phyloP scores from a whole-genome alignment of 2,797 vertebrate species.

The Botia almorhae region DNA sequence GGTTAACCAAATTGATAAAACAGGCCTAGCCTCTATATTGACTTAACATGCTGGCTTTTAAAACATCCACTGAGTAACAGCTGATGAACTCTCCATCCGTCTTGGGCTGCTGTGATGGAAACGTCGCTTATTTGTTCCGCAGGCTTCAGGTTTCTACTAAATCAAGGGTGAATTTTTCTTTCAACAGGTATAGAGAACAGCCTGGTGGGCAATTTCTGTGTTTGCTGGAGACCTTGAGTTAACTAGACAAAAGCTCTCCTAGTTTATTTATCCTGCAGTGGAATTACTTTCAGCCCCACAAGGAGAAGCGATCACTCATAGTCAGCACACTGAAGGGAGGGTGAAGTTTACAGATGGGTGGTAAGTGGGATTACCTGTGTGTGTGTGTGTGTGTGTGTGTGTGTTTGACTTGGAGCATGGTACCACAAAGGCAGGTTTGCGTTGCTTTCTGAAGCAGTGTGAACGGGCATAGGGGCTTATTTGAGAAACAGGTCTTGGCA shows the following conservation, averaged over 20 bases:
- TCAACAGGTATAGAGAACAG: constrained; percentile 33
- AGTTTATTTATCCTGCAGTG: constrained; percentile 52
- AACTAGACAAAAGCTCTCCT: constrained; percentile 54
- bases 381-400: constrained; percentile 37
- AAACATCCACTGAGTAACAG: not conserved
- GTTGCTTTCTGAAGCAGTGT: constrained; percentile 23
- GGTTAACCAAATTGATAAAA: too few species aligned
- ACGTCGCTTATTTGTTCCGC: constrained; percentile 16
- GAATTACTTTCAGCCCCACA: constrained; percentile 52
- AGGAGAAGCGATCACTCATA: constrained; percentile 50
- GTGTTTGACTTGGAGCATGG: constrained; percentile 39
- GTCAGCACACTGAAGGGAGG: constrained; percentile 42
- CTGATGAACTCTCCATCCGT: not conserved
- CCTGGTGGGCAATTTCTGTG: constrained; percentile 12
- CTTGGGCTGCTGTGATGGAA: constrained; percentile 28
- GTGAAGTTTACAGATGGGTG: constrained; percentile 51
- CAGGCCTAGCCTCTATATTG: not conserved
- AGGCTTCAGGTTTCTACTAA: constrained; percentile 33
- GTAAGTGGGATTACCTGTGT: constrained; percentile 45
- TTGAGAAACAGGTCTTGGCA: constrained; percentile 53
- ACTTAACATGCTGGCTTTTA: constrained; percentile 12
- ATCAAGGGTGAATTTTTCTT: constrained; percentile 43
- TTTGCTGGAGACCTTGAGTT: constrained; percentile 45
- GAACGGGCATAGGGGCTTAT: constrained; percentile 31
- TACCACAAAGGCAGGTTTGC: constrained; percentile 33